These are phyloP conservation scores for Ptycholaimellus sp. DNA, from an alignment of 2,888 invertebrate genomes.

Conservation along the genomic window DNA sequence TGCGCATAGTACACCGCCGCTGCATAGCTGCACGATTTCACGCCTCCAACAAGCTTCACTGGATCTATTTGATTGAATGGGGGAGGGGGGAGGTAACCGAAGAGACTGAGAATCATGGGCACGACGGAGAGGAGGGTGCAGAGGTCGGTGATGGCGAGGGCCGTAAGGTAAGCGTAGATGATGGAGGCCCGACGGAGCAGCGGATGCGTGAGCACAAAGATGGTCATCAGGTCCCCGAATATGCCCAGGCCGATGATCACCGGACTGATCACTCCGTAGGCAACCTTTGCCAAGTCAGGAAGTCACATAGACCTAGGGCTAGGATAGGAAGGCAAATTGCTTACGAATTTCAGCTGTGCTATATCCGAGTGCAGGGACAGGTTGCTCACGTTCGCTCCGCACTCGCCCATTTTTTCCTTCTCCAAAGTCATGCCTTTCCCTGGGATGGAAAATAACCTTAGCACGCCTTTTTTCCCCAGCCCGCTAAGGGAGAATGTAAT, in stretches of 20 bases:
- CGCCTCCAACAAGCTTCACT: no score
- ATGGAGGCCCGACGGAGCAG: slow-evolving; percentile 27
- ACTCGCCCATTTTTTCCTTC: no score
- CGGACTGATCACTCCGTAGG: slow-evolving; percentile 29
- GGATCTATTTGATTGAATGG: background rate
- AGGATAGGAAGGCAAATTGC: no score
- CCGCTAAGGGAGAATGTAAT: no score
- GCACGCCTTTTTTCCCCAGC: no score
- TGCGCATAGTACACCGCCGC: slow-evolving; percentile 30
- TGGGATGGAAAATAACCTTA: no score
- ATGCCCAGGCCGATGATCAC: slow-evolving; percentile 31
- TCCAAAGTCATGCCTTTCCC: no score
- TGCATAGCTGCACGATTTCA: slow-evolving; percentile 16
- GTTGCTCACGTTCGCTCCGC: no score
- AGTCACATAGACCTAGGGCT: no score
- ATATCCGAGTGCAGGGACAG: no score
- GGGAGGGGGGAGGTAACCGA: slow-evolving; percentile 10
- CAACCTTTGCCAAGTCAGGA: no score
- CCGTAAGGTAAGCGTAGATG: slow-evolving; percentile 30
- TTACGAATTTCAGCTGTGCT: no score
- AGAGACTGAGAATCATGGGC: slow-evolving; percentile 26
- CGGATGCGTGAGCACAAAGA: slow-evolving; percentile 31
- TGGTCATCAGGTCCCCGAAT: slow-evolving; percentile 31
- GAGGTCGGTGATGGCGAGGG: slow-evolving; percentile 30
- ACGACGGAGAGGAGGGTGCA: slow-evolving; percentile 30